These are phyloP conservation scores for Nylanderia fulva DNA, from an alignment of 1,140 invertebrate species.

Conservation along the genomic window DNA sequence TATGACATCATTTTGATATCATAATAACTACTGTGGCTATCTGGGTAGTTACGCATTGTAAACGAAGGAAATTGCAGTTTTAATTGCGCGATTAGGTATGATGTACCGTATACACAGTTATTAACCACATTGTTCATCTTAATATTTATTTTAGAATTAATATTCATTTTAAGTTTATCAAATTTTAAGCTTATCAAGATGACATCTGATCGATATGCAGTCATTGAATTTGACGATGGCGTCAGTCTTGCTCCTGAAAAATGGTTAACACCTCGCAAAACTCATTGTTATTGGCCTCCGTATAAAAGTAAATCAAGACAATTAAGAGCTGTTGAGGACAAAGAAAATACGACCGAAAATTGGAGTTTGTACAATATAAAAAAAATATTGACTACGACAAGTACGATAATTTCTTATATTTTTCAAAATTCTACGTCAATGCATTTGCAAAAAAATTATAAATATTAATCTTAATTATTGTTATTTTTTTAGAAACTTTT, in stretches of 20 bases:
- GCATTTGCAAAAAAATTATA: not conserved
- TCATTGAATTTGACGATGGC: not conserved
- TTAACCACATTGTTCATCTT: too few relatives aligned
- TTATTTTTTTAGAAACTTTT: not conserved
- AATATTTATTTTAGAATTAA: too few relatives aligned
- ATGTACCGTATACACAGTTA: too few relatives aligned
- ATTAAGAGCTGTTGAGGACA: not conserved
- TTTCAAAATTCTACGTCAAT: not conserved
- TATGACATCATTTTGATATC: too few relatives aligned
- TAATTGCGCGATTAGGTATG: too few relatives aligned
- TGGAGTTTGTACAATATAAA: not conserved
- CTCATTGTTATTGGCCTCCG: not conserved
- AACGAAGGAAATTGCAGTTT: too few relatives aligned
- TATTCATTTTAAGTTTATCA: too few relatives aligned
- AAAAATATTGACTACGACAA: not conserved
- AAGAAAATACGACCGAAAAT: not conserved
- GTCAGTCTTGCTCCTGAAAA: not conserved
- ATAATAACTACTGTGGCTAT: too few relatives aligned
- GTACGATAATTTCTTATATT: not conserved
- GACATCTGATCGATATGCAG: not conserved
- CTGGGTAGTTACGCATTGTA: too few relatives aligned
- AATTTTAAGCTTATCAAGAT: not conserved
- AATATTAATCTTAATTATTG: not conserved
- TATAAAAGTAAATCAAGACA: not conserved
- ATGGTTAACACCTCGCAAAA: not conserved